These are phyloP conservation scores for Plebejus argus DNA, from an alignment of 2,888 invertebrate genomes.

Conservation along the genomic window DNA sequence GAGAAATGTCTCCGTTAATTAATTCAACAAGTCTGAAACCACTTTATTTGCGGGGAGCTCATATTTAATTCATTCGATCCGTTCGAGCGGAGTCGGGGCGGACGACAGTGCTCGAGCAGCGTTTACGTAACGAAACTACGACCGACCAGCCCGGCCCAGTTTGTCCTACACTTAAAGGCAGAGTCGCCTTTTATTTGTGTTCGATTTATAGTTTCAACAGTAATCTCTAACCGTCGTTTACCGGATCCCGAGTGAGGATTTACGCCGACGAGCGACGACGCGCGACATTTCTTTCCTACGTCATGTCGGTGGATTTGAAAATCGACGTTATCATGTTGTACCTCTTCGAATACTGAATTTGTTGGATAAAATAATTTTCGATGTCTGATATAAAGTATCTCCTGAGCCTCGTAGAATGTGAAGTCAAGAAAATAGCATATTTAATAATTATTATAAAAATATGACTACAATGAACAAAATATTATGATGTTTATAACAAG, in stretches of 20 bases:
- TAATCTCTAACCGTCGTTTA: constrained; percentile 4
- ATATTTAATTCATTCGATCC: constrained; percentile 7
- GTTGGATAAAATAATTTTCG: not conserved
- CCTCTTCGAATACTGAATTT: not conserved
- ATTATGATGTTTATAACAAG: too few species aligned
- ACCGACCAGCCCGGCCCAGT: not conserved
- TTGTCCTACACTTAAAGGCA: not conserved
- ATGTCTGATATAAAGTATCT: too few species aligned
- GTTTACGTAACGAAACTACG: constrained; percentile 12
- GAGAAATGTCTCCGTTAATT: not conserved
- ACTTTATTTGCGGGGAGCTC: not conserved
- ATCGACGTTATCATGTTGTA: not conserved
- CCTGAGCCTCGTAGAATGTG: too few species aligned
- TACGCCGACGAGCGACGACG: not conserved
- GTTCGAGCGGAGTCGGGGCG: not conserved
- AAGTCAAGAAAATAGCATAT: too few species aligned
- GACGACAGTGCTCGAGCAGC: not conserved
- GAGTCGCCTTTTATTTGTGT: constrained; percentile 14
- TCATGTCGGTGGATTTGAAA: not conserved
- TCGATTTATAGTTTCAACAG: constrained; percentile 18
- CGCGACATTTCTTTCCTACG: not conserved
- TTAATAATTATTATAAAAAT: too few species aligned
- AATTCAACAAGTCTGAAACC: constrained; percentile 13
- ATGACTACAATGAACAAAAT: too few species aligned
- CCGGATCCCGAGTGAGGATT: not conserved